Evolutionary conservation across 2,888 invertebrate species (phyloP), one percentile per base, ranked within the genome.

Genomic region (Polyploca ridens): DNA sequence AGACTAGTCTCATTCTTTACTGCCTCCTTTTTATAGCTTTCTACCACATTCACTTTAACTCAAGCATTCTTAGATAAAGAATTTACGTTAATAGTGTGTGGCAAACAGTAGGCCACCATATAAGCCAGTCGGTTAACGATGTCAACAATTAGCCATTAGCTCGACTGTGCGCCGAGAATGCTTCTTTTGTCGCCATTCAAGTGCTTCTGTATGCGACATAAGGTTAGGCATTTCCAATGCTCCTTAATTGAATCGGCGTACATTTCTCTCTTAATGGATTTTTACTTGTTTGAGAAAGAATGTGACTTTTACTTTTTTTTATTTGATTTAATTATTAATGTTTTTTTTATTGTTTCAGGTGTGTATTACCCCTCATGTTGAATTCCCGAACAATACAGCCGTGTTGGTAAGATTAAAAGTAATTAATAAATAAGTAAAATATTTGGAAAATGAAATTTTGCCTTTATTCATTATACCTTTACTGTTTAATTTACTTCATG

Each of bases 181-280:
- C 83, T 77, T 83, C 80, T 81, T 79, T 81, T 58, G 66, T 62
- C 59, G 38, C 41, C 58, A 67, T 74, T 68, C 69, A 66, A 76
- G 72, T 66, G 67, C 66, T 66, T 77, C 68, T 73, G 77, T 68
- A 73, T 54, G 54, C 54, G 75, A 79, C 33, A 4, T n/a, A 35
- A 59, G 59, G 59, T 16, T 59, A 38, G 27, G 38, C 59, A 59
- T 16, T 33, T 33, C n/a, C 35, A 35, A 13, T n/a, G 33, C 33
- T 59, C 14, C 33, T 16, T 35, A n/a, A 16, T 59, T 33, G 16
- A 59, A 35, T 38, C 38, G 16, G 33, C 14, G 35, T 38, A 16
- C n/a, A 16, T 59, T 35, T 35, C 3, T 35, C n/a, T 35, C 14
- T 7, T n/a, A n/a, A 33, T 5, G 58, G 27, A 33, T 27, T 14